Conservation (phyloP, 2,113 vertebrate genomes). For the Gasterosteus aculeatus region DNA sequence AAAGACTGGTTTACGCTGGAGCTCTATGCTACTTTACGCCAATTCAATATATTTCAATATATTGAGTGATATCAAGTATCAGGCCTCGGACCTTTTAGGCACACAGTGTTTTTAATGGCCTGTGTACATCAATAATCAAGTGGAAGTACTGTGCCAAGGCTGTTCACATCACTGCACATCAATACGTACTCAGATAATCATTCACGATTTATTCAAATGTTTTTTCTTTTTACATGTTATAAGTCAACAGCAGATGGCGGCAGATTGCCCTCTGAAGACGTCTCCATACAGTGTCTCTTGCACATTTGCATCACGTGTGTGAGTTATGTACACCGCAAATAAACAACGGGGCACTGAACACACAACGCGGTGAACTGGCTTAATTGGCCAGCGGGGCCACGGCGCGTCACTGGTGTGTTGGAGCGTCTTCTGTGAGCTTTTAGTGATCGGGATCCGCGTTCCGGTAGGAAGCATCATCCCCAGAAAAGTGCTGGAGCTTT, state of each 20-base stretch:
- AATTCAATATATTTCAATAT: too few relatives aligned
- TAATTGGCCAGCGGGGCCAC: fast-evolving
- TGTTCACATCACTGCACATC: not conserved
- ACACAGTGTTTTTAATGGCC: not conserved
- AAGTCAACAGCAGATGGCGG: slow-evolving; percentile 46
- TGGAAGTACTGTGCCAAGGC: not conserved
- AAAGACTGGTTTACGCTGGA: not conserved
- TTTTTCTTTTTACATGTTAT: not conserved
- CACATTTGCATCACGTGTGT: not conserved
- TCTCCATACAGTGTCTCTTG: not conserved
- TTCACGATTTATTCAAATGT: not conserved
- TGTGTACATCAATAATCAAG: not conserved
- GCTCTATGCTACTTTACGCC: not conserved
- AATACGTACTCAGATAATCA: not conserved
- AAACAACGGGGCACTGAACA: not conserved
- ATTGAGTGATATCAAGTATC: not conserved
- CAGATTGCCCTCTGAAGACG: slow-evolving; percentile 21
- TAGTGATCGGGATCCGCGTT: not conserved
- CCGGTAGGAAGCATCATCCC: not conserved
- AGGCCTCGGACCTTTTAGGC: not conserved
- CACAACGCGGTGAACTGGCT: not conserved
- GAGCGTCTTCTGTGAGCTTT: not conserved
- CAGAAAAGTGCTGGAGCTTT: not conserved
- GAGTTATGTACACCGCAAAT: not conserved
- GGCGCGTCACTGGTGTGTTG: not conserved